Evolutionary conservation across 1,140 invertebrate species (phyloP), one percentile per base, ranked within the genome.

Genomic region (Diploscapter pachys): DNA sequence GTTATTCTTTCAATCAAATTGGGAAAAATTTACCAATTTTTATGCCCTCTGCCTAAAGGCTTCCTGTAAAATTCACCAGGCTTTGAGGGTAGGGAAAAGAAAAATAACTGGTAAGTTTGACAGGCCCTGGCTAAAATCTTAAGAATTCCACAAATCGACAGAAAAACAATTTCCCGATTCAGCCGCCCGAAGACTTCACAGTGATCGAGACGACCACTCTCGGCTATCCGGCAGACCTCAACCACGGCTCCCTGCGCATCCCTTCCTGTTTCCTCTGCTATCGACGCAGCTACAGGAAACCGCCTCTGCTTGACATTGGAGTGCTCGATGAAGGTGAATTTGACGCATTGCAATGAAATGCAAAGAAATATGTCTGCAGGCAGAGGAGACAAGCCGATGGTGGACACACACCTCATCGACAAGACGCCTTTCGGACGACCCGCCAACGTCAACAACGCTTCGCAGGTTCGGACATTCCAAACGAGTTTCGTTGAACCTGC

Each of bases 371-470:
- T 65, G 5, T 48, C 13, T 71, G 11, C 69, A 76, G 69, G 70
- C 5, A 31, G 87, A 63, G 82, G 80, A 6, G 83, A 86, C 61
- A 80, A 93, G 63, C 90, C 98, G 72, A 94, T 97, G 91, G 88
- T 91, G 3, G 95, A 98, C 87, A 93, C 95, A 55, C 92, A 96
- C 87, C 92, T 96, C 79, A 91, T 99, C 2, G 88, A 91, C 64
- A 90, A 90, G 76, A 97, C 95, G 4, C 91, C 93, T 0, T 91
- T 90, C 59, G 93, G 93, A 48, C 89, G 92, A 54, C 87, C 92
- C 64, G 96, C 96, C 6, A 99, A 98, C 89, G 94, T 99, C 4
- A 99, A 98, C 87, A 98, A 98, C 87, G 94, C 93, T 8, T 87
- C 84, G 61, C 92, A 91, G 80, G 85, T 91, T n/a, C 6, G 31